These are phyloP conservation scores for Metopolophium dirhodum DNA, from an alignment of 1,140 invertebrate species.

Conservation along the genomic window DNA sequence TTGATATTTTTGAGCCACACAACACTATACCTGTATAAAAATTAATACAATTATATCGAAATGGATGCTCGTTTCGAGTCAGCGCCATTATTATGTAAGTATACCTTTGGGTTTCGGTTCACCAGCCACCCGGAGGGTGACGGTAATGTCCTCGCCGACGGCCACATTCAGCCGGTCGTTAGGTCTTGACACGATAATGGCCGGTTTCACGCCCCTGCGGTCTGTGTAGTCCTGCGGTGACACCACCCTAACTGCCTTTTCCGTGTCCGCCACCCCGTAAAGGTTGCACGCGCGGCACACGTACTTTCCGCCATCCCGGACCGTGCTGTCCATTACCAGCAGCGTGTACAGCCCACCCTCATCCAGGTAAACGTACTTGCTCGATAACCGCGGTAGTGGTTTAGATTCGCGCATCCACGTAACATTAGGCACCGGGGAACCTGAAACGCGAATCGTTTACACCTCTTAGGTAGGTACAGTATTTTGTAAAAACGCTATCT, in stretches of 20 bases:
- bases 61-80: background rate
- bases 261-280: conserved; percentile 78
- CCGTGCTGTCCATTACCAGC: conserved; percentile 75
- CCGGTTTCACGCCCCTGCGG: conserved; percentile 72
- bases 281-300: conserved; percentile 81
- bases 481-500: background rate
- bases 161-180: conserved; percentile 76
- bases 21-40: background rate
- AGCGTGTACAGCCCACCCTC: conserved; percentile 85
- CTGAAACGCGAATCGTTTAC: conserved; percentile 60
- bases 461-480: background rate
- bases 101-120: conserved; percentile 85
- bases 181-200: conserved; percentile 78
- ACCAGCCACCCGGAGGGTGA: conserved; percentile 79
- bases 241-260: conserved; percentile 73
- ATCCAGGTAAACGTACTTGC: conserved; percentile 70
- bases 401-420: conserved; percentile 74
- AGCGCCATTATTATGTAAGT: background rate
- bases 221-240: conserved; percentile 65
- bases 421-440: conserved; percentile 68
- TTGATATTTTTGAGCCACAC: background rate
- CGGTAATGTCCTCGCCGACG: conserved; percentile 78
- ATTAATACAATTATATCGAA: background rate
- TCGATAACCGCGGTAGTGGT: conserved; percentile 66
- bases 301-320: conserved; percentile 87